Evolutionary conservation across 2,113 vertebrate genomes (phyloP), one percentile per base, ranked within the genome.

Genomic region (Saccopteryx leptura): DNA sequence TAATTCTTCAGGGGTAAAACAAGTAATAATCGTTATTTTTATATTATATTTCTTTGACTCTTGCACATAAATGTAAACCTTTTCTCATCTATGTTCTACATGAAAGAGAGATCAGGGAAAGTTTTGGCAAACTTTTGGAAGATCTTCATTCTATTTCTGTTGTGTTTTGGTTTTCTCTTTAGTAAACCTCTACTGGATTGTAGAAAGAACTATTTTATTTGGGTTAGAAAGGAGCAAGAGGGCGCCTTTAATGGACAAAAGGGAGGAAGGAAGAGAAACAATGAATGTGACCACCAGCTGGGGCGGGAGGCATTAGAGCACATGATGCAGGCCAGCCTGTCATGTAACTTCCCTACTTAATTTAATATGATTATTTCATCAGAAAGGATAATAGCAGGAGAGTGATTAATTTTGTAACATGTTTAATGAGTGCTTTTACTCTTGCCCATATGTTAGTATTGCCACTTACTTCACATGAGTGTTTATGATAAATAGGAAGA

Each of bases 281-380:
- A 8, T 63, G 24, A 31, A 8, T 23, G 19, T 76, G 31, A 78
- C 26, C 28, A 26, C 5, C 12, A 46, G 50, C 52, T 24, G 28
- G 48, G 26, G 33, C 74, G 1, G 24, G 24, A 0, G 0, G 28
- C 54, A 7, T 4, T 39, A 2, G 95, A 86, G 84, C 72, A 88
- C 92, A 75, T 98, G 97, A 98, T 98, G 96, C 98, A 98, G 98
- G 98, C 98, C 97, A 97, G 96, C 97, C 98, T 98, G 98, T 98
- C 98, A 97, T 97, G 97, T 98, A 98, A 97, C 97, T 98, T 87
- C 97, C 88, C 93, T 97, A 95, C 97, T 98, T 97, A 97, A 97
- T 97, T 97, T 98, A 98, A 99, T 99, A 98, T 87, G 98, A 99
- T 99, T 99, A 99, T 98, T 98, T 98, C 98, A 98, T 98, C 98